Evolutionary conservation across 2,888 invertebrate species (phyloP), one percentile per base, ranked within the genome.

Genomic region (Itoplectis maculator): DNA sequence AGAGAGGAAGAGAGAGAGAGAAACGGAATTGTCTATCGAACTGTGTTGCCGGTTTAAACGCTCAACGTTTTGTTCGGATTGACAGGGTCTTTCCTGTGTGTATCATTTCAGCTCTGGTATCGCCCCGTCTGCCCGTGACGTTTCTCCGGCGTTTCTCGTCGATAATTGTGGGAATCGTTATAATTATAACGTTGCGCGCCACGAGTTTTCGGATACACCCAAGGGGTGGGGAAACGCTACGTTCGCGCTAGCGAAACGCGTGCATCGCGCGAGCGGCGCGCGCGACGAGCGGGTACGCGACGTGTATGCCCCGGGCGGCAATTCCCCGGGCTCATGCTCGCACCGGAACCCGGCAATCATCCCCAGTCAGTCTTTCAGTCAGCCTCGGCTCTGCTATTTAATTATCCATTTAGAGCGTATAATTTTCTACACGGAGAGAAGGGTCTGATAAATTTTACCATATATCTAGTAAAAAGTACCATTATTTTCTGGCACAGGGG

Each of bases 371-470:
- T 91, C 92, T 92, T 92, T 92, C 92, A 92, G 92, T 92, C 92
- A 92, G 92, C 91, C n/a, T 92, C 90, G 89, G 91, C 92, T 82
- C 82, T 92, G 90, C 92, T 92, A 92, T 93, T 93, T 93, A 92
- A 93, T 93, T 92, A 92, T 92, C 92, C 92, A 92, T 92, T 92
- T 92, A 92, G 91, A 92, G 88, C 91, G 89, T 92, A 90, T 92
- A 93, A 92, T 92, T 91, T 92, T 90, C 90, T 90, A 87, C 87
- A 87, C n/a, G n/a, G n/a, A n/a, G n/a, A n/a, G n/a, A n/a, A n/a
- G n/a, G n/a, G n/a, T n/a, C n/a, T n/a, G n/a, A n/a, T n/a, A n/a
- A n/a, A n/a, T n/a, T n/a, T n/a, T n/a, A n/a, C n/a, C n/a, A n/a
- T n/a, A n/a, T n/a, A n/a, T n/a, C n/a, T n/a, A n/a, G n/a, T n/a